Percentiles rank a stretch among this genome's conserved stretches.
phyloP scores from a whole-genome alignment of 2,797 vertebrate species.

The Sebastes oblongus region DNA sequence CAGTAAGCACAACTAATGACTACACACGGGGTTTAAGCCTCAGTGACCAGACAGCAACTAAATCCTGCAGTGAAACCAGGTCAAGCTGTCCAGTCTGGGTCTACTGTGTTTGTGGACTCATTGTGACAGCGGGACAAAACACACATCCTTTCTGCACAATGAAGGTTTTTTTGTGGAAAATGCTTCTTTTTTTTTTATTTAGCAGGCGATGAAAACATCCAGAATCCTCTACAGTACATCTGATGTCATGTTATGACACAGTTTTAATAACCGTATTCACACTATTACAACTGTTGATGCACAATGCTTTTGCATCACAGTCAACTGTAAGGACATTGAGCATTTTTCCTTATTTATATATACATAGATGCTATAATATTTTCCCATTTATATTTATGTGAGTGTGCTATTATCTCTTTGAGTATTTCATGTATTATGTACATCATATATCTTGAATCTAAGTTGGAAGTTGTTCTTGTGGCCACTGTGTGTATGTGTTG shows the following conservation, averaged over 20 bases:
- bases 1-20: not conserved
- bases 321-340: too few relatives aligned
- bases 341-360: too few relatives aligned
- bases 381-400: not conserved
- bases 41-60: slow-evolving; percentile 33
- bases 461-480: not conserved
- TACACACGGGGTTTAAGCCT: not conserved
- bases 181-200: not conserved
- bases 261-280: not conserved
- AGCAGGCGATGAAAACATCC: not conserved
- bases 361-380: too few relatives aligned
- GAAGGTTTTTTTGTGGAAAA: not conserved
- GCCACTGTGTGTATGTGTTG: not conserved
- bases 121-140: not conserved
- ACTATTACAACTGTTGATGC: not conserved
- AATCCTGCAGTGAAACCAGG: slow-evolving; percentile 61
- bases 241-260: not conserved
- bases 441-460: not conserved
- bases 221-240: not conserved
- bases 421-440: not conserved
- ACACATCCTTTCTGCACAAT: not conserved
- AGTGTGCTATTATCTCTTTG: not conserved
- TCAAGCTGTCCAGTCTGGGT: slow-evolving; percentile 56
- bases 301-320: not conserved
- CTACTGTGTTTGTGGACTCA: slow-evolving; percentile 18